These are phyloP conservation scores for Hylaeus volcanicus DNA, from an alignment of 1,140 invertebrate genomes.

Conservation along the genomic window DNA sequence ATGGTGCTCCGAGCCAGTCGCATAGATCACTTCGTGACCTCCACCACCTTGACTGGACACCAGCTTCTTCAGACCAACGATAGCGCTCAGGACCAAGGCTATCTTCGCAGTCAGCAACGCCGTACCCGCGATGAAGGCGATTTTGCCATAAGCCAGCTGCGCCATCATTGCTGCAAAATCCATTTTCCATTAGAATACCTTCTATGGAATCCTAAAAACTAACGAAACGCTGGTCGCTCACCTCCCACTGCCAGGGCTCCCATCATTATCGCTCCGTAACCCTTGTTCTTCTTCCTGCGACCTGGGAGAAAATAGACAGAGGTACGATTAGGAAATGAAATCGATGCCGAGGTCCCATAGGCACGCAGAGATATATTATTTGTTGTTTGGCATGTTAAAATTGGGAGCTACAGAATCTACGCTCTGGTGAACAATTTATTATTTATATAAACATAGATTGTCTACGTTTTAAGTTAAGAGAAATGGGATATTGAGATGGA, in stretches of 20 bases:
- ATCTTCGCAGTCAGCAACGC: conserved; percentile 86
- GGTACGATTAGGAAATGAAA: no score
- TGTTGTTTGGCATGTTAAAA: no score
- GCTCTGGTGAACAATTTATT: no score
- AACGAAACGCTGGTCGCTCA: conserved; percentile 48
- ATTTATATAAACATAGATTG: no score
- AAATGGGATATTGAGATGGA: no score
- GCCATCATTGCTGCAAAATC: conserved; percentile 81
- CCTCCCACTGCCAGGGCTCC: conserved; percentile 84
- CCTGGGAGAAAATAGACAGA: conserved; percentile 64
- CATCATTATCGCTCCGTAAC: conserved; percentile 82
- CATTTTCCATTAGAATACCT: neutral
- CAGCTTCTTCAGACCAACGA: conserved; percentile 84
- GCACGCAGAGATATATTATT: no score
- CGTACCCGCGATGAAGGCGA: conserved; percentile 85
- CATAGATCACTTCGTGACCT: conserved; percentile 83
- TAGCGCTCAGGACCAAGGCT: conserved; percentile 84
- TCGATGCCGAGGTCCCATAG: no score
- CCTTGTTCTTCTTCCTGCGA: conserved; percentile 78
- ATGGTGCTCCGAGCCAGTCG: conserved; percentile 78
- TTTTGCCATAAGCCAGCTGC: conserved; percentile 85
- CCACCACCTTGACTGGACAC: conserved; percentile 80
- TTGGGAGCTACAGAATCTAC: no score
- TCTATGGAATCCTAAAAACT: neutral
- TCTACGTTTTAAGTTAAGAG: no score